Evolutionary conservation across 1,140 invertebrate genomes (phyloP).

Genomic region (Atta colombica): DNA sequence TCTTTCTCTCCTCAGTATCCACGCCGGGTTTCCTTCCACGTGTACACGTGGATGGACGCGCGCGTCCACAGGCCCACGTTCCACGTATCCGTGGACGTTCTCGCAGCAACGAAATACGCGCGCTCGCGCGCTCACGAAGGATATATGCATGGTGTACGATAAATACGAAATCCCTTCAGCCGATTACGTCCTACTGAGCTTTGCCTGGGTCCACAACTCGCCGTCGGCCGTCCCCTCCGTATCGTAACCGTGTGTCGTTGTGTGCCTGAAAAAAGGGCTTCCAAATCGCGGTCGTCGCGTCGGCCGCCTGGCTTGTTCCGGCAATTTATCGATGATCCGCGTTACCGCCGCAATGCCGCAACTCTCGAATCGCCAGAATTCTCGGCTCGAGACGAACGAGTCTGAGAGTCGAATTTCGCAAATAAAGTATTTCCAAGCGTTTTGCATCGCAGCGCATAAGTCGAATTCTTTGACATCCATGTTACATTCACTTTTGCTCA

Average conservation of each 20-base stretch:
- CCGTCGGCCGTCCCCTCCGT: conserved; percentile 37
- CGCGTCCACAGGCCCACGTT: conserved; percentile 2
- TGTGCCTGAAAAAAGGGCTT: conserved; percentile 43
- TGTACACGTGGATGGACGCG: conserved; percentile 20
- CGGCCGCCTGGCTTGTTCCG: conserved; percentile 11
- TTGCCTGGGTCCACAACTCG: conserved; percentile 65
- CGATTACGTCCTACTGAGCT: conserved; percentile 78
- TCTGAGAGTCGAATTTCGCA: background rate
- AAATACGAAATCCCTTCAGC: conserved; percentile 78
- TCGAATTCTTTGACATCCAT: background rate
- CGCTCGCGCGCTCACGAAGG: background rate
- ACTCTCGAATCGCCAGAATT: background rate
- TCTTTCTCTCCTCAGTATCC: conserved; percentile 11
- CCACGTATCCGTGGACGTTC: conserved; percentile 7
- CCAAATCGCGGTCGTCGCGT: conserved; percentile 31
- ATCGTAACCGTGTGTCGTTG: conserved; percentile 54
- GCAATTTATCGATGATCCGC: conserved; percentile 45
- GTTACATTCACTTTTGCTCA: background rate
- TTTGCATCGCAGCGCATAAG: background rate
- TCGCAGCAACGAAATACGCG: conserved; percentile 43
- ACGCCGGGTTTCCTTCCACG: conserved; percentile 63
- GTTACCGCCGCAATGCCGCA: conserved; percentile 25
- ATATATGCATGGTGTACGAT: conserved; percentile 68
- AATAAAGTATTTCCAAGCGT: background rate
- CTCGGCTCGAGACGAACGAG: background rate